Base-by-base conservation (phyloP, 2,113 vertebrate genomes). In the Oncorhynchus clarkii region DNA sequence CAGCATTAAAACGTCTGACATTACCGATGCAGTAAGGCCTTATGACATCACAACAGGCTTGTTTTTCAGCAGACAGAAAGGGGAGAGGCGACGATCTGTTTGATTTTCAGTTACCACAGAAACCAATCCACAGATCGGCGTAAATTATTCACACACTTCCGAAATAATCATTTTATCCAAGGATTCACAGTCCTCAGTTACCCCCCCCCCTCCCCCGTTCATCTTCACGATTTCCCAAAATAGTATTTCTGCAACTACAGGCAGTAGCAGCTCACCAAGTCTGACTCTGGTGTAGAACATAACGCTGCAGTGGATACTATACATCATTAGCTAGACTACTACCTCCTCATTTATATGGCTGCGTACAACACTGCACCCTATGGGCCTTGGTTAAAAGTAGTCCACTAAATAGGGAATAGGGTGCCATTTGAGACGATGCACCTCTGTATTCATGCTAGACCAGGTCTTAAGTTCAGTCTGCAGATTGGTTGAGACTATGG, bases 51-150 rank as follows among this genome's bases (percentile, higher is more conserved):
- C 14, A 54, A 16, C 18, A 16, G 49, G 49, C 16, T 54, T 54
- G 16, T 54, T 54, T 34, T 16, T 54, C 12, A 13, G 12, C 3
- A 16, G 49, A 14, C 39, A 16, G 49, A 85, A 86, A 83, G 83
- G 78, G 27, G 70, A 84, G 78, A 76, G 79, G 72, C 72, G 78
- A 86, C 84, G 80, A 22, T 62, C 59, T 22, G 59, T 72, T 72
- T 9, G 5, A 16, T 49, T 73, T 66, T 66, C 67, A 45, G 31
- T 11, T 20, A 31, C 26, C 5, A 3, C 26, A 67, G 27, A 27
- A 31, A 20, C 27, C 5, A 34, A 29, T 67, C 13, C 8, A 39
- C 24, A 68, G 27, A n/a, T 4, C 27, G 2, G 66, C 18, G 20
- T 68, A 20, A 14, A 9, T 29, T 68, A 34, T 68, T 34, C 54